Percentiles rank a stretch among this genome's conserved stretches.
Conservation (phyloP, 2,888 invertebrate genomes). For the Cancer borealis region DNA sequence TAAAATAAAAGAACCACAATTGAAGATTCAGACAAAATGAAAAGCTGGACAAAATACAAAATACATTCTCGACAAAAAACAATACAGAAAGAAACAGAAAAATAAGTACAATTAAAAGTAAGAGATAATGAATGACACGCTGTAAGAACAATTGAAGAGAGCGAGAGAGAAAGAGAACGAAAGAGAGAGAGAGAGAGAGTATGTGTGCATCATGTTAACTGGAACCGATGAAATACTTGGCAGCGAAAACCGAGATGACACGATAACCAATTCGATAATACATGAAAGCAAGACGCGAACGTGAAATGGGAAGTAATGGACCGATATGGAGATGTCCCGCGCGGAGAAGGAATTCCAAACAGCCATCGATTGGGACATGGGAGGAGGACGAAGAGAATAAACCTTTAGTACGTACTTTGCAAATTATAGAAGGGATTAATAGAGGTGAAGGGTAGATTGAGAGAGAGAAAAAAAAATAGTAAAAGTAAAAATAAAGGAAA, state of each 20-base stretch:
- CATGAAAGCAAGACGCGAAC: background rate
- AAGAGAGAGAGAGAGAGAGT: constrained; percentile 13
- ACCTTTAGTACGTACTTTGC: too few species aligned
- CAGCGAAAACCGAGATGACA: background rate
- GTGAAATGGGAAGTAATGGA: background rate
- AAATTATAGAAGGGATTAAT: too few species aligned
- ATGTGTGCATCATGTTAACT: background rate
- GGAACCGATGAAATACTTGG: background rate
- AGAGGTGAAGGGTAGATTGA: background rate
- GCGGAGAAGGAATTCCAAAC: background rate
- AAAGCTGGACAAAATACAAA: too few species aligned
- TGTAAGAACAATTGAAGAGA: background rate
- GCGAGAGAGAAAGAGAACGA: background rate
- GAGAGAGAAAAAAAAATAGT: background rate
- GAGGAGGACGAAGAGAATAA: too few species aligned
- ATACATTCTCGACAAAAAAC: too few species aligned
- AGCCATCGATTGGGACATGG: background rate
- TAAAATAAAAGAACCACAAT: too few species aligned
- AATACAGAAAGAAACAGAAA: too few species aligned
- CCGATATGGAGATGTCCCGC: background rate
- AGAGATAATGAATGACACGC: too few species aligned
- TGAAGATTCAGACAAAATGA: too few species aligned
- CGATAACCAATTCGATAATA: background rate
- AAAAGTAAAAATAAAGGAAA: background rate
- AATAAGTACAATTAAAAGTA: too few species aligned